Conservation (phyloP, 2,888 invertebrate genomes). For the Anarsia innoxiella region DNA sequence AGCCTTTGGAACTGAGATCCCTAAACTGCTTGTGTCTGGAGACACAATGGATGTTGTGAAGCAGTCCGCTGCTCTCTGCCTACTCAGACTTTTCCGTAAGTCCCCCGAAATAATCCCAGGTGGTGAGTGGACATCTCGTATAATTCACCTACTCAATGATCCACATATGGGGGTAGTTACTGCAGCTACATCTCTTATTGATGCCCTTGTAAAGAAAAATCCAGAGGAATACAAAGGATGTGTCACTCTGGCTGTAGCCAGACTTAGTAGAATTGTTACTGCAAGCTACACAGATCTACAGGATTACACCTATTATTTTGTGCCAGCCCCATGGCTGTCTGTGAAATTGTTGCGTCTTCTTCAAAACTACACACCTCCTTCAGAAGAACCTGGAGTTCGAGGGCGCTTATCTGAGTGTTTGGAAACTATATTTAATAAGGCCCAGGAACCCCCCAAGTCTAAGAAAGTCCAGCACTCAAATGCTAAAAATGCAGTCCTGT, state of each 20-base stretch:
- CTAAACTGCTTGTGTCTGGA: conserved; percentile 97
- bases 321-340: conserved; percentile 99
- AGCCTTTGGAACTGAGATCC: conserved; percentile 98
- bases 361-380: conserved; percentile 99
- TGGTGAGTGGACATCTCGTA: conserved; percentile 99
- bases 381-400: conserved; percentile 95
- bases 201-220: conserved; percentile 98
- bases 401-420: conserved; percentile 97
- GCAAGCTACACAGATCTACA: conserved; percentile 99
- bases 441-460: conserved; percentile 99
- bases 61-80: conserved; percentile 98
- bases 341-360: conserved; percentile 96
- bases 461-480: conserved; percentile 99
- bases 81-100: conserved; percentile 94
- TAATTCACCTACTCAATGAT: conserved; percentile 98
- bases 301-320: conserved; percentile 99
- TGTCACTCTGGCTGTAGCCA: conserved; percentile 97
- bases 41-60: conserved; percentile 99
- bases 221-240: conserved; percentile 99
- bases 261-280: conserved; percentile 97
- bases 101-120: conserved; percentile 97
- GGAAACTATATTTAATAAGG: conserved; percentile 98
- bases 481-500: conserved; percentile 99
- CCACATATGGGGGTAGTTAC: conserved; percentile 99
- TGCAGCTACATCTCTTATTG: conserved; percentile 97